These are phyloP conservation scores for Neotoma lepida DNA, from an alignment of 2,113 vertebrate genomes.

Conservation along the genomic window DNA sequence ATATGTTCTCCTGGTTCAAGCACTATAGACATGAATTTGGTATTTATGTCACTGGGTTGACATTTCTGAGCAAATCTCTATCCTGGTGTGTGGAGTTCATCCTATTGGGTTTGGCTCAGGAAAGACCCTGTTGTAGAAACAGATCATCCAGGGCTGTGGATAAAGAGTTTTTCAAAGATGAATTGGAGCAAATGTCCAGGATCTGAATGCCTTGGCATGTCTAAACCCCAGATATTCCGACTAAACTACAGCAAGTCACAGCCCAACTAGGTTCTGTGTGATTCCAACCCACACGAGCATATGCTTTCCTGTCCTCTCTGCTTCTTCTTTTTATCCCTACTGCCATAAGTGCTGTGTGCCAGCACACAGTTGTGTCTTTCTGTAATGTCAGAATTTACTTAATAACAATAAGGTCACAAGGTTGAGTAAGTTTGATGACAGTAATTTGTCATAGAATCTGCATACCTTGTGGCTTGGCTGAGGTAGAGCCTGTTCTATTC, in stretches of 20 bases:
- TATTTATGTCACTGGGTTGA: neutral
- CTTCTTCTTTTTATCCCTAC: neutral
- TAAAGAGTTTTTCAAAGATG: neutral
- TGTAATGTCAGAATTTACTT: neutral
- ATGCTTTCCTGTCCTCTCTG: neutral
- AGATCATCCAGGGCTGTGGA: neutral
- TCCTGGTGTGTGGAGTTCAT: neutral
- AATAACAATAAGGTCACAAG: neutral
- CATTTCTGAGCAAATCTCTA: neutral
- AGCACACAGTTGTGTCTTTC: neutral
- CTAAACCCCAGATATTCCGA: neutral
- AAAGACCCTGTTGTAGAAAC: neutral
- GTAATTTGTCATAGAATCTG: neutral
- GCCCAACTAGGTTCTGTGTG: neutral
- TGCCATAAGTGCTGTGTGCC: too few relatives aligned
- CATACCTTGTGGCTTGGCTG: neutral
- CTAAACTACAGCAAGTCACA: neutral
- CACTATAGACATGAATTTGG: neutral
- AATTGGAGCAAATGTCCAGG: neutral
- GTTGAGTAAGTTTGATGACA: neutral
- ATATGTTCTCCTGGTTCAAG: conserved; percentile 16
- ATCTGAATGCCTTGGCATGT: neutral
- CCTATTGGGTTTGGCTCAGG: neutral
- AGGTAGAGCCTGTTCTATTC: neutral
- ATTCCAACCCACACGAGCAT: neutral